phyloP scores from a whole-genome alignment of 92 coral and sea anemone species.

The Desmophyllum pertusum region DNA sequence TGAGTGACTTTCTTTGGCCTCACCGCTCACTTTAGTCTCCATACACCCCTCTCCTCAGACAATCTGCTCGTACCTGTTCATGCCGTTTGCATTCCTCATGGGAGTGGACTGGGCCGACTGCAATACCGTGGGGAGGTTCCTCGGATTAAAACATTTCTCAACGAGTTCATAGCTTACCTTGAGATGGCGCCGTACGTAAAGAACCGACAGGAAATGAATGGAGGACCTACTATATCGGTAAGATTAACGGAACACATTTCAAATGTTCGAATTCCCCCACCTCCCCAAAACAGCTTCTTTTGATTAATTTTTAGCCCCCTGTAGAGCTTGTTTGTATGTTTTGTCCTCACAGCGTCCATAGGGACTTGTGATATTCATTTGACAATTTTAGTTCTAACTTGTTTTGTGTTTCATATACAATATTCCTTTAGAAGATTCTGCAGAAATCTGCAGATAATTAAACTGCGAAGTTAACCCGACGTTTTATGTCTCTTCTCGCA shows the following conservation, averaged over 20 bases:
- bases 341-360: too few species aligned
- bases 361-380: too few species aligned
- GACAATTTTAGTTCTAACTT: too few species aligned
- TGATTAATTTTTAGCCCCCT: too few species aligned
- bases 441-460: too few species aligned
- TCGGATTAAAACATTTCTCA: slow-evolving; percentile 88
- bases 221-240: slow-evolving; percentile 80
- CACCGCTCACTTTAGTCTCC: not conserved
- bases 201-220: slow-evolving; percentile 49
- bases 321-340: too few species aligned
- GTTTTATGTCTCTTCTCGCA: not conserved
- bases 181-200: slow-evolving; percentile 67
- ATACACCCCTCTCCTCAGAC: slow-evolving; percentile 37
- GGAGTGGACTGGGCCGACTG: slow-evolving; percentile 97
- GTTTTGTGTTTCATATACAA: too few species aligned
- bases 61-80: slow-evolving; percentile 87
- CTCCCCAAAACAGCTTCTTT: too few species aligned
- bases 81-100: slow-evolving; percentile 94
- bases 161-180: slow-evolving; percentile 86
- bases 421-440: too few species aligned
- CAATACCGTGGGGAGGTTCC: slow-evolving; percentile 78
- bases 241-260: slow-evolving; percentile 1
- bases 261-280: too few species aligned
- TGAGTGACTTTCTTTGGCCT: not conserved
- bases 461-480: not conserved